Conservation (phyloP, 2,888 invertebrate species). For the Parelbella ahira region DNA sequence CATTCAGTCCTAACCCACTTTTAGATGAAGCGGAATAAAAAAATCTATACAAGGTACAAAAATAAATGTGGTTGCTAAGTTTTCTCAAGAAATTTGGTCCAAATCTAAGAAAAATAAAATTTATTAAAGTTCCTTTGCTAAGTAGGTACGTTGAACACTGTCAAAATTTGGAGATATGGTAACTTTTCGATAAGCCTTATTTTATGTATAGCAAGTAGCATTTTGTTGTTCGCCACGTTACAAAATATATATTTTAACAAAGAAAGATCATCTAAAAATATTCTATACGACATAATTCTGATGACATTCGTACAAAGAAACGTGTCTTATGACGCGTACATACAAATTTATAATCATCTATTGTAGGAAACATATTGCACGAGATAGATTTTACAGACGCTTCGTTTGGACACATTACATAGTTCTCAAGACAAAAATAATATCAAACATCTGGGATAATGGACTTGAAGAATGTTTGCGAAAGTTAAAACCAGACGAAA, state of each 20-base stretch:
- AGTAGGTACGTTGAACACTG: constrained; percentile 40
- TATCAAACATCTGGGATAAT: constrained; percentile 17
- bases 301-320: constrained; percentile 42
- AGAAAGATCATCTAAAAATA: constrained; percentile 78
- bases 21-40: constrained; percentile 33
- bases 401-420: constrained; percentile 19
- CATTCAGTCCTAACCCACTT: constrained; percentile 10
- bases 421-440: constrained; percentile 16
- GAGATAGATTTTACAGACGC: constrained; percentile 30
- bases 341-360: constrained; percentile 42
- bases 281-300: constrained; percentile 49
- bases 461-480: constrained; percentile 19
- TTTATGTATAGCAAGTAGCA: constrained; percentile 51
- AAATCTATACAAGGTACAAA: constrained; percentile 42
- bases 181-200: constrained; percentile 55
- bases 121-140: constrained; percentile 27
- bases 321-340: constrained; percentile 51
- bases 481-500: constrained; percentile 8
- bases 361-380: constrained; percentile 28
- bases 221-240: constrained; percentile 42
- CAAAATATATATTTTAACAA: constrained; percentile 63
- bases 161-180: constrained; percentile 46
- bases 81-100: constrained; percentile 54
- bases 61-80: constrained; percentile 41
- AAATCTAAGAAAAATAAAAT: constrained; percentile 40